A percentile compares a stretch with the other conserved stretches of the same genome.
phyloP scores from a whole-genome alignment of 2,113 vertebrate genomes.

The Myxocyprinus asiaticus region DNA sequence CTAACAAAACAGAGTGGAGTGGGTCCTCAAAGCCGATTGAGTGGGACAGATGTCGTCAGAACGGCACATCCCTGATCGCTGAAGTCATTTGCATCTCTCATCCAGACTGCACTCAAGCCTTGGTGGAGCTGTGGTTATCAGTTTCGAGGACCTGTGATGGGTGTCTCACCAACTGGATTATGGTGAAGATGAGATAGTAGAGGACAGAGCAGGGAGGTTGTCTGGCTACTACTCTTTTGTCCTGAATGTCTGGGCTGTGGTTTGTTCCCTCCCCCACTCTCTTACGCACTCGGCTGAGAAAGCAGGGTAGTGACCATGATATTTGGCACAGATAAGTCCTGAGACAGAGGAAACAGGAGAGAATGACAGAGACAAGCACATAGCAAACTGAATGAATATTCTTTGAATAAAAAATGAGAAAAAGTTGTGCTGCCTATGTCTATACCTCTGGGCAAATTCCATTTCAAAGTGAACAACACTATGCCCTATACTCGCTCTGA shows the following conservation, averaged over 20 bases:
- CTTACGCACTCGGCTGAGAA: background rate
- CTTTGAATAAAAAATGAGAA: background rate
- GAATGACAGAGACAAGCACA: background rate
- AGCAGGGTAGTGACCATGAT: constrained; percentile 4
- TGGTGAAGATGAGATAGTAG: background rate
- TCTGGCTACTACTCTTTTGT: constrained; percentile 6
- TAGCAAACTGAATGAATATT: background rate
- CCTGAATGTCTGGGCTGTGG: constrained; percentile 7
- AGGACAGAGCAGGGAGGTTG: background rate
- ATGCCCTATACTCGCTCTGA: too few species aligned
- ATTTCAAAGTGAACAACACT: too few species aligned
- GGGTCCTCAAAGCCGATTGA: constrained; percentile 25
- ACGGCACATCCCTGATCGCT: constrained; percentile 14
- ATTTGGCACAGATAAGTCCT: background rate
- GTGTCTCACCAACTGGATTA: constrained; percentile 12
- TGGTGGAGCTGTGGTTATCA: constrained; percentile 30
- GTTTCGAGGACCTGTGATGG: constrained; percentile 2
- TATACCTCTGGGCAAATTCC: too few species aligned
- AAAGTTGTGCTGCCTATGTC: background rate
- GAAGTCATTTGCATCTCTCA: constrained; percentile 23
- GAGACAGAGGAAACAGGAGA: background rate
- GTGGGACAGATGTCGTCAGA: constrained; percentile 25
- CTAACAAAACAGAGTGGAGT: background rate
- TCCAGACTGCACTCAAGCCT: constrained; percentile 10
- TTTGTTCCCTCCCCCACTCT: constrained; percentile 6